Conservation (phyloP, 1,140 invertebrate genomes). For the Temnothorax curvispinosus region DNA sequence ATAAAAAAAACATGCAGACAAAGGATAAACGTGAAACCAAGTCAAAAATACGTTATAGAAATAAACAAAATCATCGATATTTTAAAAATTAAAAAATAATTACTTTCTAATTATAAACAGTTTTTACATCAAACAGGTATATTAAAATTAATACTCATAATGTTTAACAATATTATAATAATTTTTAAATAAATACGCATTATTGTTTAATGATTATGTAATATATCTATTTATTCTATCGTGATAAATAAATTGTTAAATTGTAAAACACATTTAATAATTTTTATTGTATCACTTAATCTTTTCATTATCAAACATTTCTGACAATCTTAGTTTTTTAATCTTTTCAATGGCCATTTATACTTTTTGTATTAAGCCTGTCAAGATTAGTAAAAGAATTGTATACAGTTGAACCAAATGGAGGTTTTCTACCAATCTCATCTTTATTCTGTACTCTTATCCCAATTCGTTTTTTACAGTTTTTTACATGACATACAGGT, state of each 20-base stretch:
- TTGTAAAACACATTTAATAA: background rate
- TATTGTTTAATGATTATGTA: background rate
- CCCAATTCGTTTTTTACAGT: background rate
- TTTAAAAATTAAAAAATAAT: background rate
- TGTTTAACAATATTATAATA: background rate
- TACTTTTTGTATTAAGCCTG: background rate
- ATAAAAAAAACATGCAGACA: background rate
- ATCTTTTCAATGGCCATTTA: background rate
- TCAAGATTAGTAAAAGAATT: background rate
- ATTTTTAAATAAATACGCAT: background rate
- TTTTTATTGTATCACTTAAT: background rate
- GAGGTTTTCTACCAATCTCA: constrained; percentile 1
- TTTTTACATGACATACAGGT: background rate
- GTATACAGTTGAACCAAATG: background rate
- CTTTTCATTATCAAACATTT: background rate
- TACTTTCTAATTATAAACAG: background rate
- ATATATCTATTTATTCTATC: background rate
- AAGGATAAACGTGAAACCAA: background rate
- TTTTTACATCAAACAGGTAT: background rate
- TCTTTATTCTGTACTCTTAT: background rate
- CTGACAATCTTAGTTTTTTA: background rate
- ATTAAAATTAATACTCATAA: background rate
- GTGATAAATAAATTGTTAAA: background rate
- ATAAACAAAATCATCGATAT: background rate
- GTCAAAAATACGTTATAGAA: background rate